Conservation (phyloP, 2,113 vertebrate genomes). For the Herpetotheres cachinnans region DNA sequence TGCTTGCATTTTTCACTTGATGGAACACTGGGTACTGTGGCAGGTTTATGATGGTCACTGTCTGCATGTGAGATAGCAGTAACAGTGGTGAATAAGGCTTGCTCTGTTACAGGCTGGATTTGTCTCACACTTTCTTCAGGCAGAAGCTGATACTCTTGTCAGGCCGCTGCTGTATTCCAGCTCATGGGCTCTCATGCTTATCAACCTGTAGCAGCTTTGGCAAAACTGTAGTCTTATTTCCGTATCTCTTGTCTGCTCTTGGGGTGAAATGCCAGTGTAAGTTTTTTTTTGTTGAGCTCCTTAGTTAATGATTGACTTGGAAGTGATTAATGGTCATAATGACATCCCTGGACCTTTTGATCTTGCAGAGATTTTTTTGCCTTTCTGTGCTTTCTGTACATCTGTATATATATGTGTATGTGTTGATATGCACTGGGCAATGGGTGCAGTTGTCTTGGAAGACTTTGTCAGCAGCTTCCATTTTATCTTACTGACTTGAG, state of each 20-base stretch:
- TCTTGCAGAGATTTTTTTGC: background rate
- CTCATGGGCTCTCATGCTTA: background rate
- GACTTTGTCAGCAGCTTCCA: background rate
- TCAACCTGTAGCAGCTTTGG: background rate
- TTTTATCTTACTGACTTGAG: background rate
- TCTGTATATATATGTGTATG: background rate
- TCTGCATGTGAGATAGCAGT: background rate
- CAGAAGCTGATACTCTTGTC: background rate
- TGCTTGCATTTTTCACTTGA: background rate
- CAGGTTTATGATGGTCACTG: background rate
- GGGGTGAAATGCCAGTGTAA: background rate
- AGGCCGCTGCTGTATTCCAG: background rate
- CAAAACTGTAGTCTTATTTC: background rate
- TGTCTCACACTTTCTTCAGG: background rate
- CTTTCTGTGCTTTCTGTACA: background rate
- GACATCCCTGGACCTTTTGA: background rate
- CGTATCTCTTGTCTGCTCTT: background rate
- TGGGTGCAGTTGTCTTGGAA: background rate
- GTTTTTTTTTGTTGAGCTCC: background rate
- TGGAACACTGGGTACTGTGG: too few species aligned
- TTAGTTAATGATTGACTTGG: background rate
- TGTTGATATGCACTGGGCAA: background rate
- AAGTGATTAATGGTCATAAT: background rate
- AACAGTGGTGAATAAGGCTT: background rate
- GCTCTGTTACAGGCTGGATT: background rate